phyloP scores from a whole-genome alignment of 1,140 invertebrate genomes.

The Rhyacophila brunnea region DNA sequence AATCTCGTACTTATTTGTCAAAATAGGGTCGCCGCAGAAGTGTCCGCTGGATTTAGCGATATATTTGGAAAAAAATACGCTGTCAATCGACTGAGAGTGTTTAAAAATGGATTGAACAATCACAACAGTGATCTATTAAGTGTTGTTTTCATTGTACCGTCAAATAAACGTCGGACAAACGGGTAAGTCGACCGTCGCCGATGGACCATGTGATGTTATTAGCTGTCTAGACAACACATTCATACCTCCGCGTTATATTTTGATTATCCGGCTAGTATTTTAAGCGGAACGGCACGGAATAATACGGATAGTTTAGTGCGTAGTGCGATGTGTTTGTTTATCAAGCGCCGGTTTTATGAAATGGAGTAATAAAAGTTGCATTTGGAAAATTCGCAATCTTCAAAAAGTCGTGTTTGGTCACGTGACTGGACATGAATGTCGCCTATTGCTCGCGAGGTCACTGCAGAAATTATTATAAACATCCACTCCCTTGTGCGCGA shows the following conservation, averaged over 20 bases:
- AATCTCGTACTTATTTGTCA: constrained; percentile 22
- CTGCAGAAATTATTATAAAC: constrained; percentile 21
- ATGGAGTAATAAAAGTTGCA: constrained; percentile 8
- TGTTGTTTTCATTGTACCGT: constrained; percentile 5
- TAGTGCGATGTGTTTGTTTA: background rate
- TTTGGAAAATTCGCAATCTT: constrained; percentile 21
- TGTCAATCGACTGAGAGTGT: constrained; percentile 4
- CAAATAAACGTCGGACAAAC: constrained; percentile 10
- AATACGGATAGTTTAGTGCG: no score
- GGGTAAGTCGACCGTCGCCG: constrained; percentile 14
- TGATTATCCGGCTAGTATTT: constrained; percentile 13
- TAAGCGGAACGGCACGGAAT: no score
- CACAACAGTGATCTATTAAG: background rate
- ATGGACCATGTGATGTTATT: constrained; percentile 23
- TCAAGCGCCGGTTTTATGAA: background rate
- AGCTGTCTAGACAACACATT: constrained; percentile 20
- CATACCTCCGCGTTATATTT: constrained; percentile 22
- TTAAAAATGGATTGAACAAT: constrained; percentile 17
- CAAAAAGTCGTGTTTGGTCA: constrained; percentile 24
- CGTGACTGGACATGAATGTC: constrained; percentile 24
- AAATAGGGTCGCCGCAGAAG: constrained; percentile 11
- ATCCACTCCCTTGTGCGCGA: constrained; percentile 5
- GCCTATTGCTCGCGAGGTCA: constrained; percentile 16
- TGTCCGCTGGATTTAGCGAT: constrained; percentile 12
- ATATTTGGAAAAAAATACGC: constrained; percentile 8